Evolutionary conservation across 2,888 invertebrate species (phyloP).

Genomic region (Invenusta paracnida): DNA sequence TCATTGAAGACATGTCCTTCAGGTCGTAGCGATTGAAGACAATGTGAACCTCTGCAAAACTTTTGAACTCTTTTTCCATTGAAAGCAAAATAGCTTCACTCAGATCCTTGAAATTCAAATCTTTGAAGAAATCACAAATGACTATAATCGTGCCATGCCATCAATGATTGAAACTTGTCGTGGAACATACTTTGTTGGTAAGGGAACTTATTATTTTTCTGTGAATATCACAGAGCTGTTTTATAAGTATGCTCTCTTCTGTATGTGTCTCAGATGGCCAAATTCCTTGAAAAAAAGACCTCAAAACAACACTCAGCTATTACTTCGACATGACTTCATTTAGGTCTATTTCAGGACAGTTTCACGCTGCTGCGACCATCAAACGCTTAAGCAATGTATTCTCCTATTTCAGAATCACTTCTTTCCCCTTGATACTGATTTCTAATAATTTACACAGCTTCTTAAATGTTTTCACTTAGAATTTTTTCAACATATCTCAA

Average conservation of each 20-base stretch:
- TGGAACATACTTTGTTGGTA: not conserved
- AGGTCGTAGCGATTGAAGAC: not conserved
- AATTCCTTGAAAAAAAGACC: not conserved
- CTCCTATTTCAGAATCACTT: not conserved
- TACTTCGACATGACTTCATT: constrained; percentile 8
- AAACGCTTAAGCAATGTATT: not conserved
- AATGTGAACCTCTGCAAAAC: not conserved
- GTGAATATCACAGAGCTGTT: not conserved
- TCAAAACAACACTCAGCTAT: not conserved
- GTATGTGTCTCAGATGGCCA: not conserved
- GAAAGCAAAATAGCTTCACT: not conserved
- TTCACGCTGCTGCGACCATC: constrained; percentile 3
- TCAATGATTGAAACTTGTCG: not conserved
- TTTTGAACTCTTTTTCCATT: not conserved
- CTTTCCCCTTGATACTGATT: not conserved
- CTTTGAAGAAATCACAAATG: not conserved
- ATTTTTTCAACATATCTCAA: not conserved
- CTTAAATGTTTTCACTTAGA: constrained; percentile 22
- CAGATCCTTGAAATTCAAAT: not conserved
- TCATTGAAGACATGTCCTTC: constrained; percentile 6
- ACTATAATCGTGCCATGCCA: not conserved
- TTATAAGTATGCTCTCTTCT: not conserved
- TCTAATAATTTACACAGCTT: not conserved
- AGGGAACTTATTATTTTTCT: not conserved
- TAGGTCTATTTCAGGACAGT: constrained; percentile 8